Percentiles rank a stretch among this genome's conserved stretches.
Evolutionary conservation across 2,797 vertebrate species (phyloP).

Genomic region (Pitangus sulphuratus): DNA sequence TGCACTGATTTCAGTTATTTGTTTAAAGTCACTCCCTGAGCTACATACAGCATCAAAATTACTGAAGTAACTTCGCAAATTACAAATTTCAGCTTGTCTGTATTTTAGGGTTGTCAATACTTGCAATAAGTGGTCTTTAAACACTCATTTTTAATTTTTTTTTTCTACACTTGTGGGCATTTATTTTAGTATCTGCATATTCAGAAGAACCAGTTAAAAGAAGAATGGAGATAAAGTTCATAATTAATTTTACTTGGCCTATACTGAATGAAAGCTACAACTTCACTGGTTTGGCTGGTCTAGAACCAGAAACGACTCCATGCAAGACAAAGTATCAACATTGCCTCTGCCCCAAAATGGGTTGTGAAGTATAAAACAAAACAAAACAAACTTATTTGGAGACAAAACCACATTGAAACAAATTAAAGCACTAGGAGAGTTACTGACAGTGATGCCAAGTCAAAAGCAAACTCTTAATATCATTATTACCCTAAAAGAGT

Average conservation of each 20-base stretch:
- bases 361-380: background rate
- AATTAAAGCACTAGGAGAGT: background rate
- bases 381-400: background rate
- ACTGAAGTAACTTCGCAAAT: background rate
- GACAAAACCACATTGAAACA: background rate
- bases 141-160: fast-evolving
- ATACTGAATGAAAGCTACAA: background rate
- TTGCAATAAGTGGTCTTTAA: background rate
- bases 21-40: background rate
- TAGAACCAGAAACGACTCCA: background rate
- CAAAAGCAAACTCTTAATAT: background rate
- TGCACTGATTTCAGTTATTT: background rate
- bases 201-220: background rate
- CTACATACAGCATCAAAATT: background rate
- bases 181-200: background rate
- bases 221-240: background rate
- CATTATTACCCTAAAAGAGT: background rate
- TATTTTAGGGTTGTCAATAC: background rate
- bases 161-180: background rate
- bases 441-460: background rate
- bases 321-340: background rate
- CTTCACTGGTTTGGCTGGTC: background rate
- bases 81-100: background rate
- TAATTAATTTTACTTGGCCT: background rate
- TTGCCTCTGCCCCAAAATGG: fast-evolving